These are phyloP conservation scores for Nemotelus pantherinus DNA, from an alignment of 2,888 invertebrate genomes.

Conservation along the genomic window DNA sequence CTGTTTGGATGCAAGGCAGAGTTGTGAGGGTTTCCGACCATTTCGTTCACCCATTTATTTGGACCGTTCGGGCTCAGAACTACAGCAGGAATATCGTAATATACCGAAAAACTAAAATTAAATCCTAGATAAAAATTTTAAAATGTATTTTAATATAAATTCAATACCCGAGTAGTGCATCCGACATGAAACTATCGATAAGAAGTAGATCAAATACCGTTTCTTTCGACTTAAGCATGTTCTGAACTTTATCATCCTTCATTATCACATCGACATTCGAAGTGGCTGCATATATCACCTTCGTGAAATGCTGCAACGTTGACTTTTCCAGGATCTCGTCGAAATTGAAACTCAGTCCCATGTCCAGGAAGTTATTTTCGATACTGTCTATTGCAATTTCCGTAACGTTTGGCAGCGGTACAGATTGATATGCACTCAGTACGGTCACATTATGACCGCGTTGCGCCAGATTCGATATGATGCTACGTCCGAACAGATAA, in stretches of 20 bases:
- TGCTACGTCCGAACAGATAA: constrained; percentile 59
- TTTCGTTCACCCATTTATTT: constrained; percentile 65
- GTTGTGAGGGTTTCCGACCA: constrained; percentile 66
- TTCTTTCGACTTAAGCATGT: constrained; percentile 56
- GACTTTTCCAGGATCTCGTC: constrained; percentile 61
- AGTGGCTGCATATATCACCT: constrained; percentile 61
- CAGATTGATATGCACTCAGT: constrained; percentile 58
- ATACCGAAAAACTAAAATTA: constrained; percentile 59
- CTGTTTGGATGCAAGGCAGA: constrained; percentile 65
- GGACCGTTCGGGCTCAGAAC: constrained; percentile 65
- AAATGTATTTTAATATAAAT: background rate
- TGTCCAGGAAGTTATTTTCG: constrained; percentile 61
- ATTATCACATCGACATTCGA: constrained; percentile 61
- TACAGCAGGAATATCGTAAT: constrained; percentile 61
- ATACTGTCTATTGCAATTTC: constrained; percentile 60
- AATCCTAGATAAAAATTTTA: background rate
- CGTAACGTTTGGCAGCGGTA: constrained; percentile 55
- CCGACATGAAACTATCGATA: constrained; percentile 66
- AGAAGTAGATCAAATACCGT: constrained; percentile 61
- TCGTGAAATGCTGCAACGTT: constrained; percentile 61
- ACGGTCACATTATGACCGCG: constrained; percentile 60
- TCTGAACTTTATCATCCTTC: constrained; percentile 57
- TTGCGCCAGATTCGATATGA: constrained; percentile 58
- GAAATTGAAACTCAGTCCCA: constrained; percentile 60
- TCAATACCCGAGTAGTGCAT: constrained; percentile 63